phyloP scores from a whole-genome alignment of 1,140 invertebrate genomes.

The Lepidostoma basale region DNA sequence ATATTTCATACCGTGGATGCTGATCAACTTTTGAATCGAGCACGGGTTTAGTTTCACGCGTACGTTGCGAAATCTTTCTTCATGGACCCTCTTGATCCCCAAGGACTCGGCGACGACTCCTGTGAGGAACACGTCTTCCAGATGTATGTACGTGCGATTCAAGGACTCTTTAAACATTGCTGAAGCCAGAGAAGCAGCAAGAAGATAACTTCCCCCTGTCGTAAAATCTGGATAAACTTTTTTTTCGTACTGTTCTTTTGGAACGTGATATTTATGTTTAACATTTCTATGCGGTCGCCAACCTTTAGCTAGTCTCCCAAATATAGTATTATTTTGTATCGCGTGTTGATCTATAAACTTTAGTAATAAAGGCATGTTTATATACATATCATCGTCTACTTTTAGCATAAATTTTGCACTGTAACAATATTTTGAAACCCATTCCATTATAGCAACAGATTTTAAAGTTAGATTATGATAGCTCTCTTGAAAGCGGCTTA shows the following conservation, averaged over 20 bases:
- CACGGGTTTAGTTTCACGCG: too few relatives aligned
- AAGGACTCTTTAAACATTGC: slow-evolving; percentile 61
- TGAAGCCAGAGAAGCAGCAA: slow-evolving; percentile 56
- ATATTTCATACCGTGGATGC: too few relatives aligned
- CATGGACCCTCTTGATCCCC: slow-evolving; percentile 48
- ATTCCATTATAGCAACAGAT: slow-evolving; percentile 82
- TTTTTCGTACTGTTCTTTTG: slow-evolving; percentile 70
- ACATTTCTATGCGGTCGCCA: slow-evolving; percentile 84
- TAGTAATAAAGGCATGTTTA: slow-evolving; percentile 78
- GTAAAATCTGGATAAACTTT: slow-evolving; percentile 73
- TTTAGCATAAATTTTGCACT: slow-evolving; percentile 77
- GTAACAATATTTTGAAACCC: slow-evolving; percentile 78
- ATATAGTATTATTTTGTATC: slow-evolving; percentile 71
- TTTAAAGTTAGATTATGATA: slow-evolving; percentile 88
- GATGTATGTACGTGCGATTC: slow-evolving; percentile 72
- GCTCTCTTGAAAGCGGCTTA: slow-evolving; percentile 78
- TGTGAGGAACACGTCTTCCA: slow-evolving; percentile 68
- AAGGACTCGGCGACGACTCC: slow-evolving; percentile 54
- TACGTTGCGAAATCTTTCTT: too few relatives aligned
- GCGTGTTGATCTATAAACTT: slow-evolving; percentile 66
- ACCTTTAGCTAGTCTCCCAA: slow-evolving; percentile 78
- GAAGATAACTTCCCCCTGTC: slow-evolving; percentile 83
- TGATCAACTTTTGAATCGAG: too few relatives aligned
- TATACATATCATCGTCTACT: slow-evolving; percentile 91
- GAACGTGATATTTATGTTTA: slow-evolving; percentile 84